A percentile compares a stretch with the other conserved stretches of the same genome.
Conservation (phyloP, 2,797 vertebrate species). For the Moxostoma hubbsi region DNA sequence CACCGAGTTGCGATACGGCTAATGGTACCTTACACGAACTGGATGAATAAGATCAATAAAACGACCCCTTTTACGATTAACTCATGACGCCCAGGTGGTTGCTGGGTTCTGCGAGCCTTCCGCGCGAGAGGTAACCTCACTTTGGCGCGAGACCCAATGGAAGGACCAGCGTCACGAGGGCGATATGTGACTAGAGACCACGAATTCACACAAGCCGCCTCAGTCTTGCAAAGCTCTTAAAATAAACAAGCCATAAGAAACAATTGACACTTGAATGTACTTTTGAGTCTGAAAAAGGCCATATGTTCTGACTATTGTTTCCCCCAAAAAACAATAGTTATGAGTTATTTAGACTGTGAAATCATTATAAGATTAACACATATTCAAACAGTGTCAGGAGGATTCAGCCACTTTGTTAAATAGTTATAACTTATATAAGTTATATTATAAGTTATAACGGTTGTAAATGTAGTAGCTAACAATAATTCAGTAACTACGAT, state of each 20-base stretch:
- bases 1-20: conserved; percentile 32
- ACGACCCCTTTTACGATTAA: conserved; percentile 44
- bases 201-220: background rate
- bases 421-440: too few relatives aligned
- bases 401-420: too few relatives aligned
- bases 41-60: conserved; percentile 52
- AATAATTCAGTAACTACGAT: background rate
- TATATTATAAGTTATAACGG: too few relatives aligned
- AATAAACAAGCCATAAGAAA: background rate
- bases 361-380: too few relatives aligned
- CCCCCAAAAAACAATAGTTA: too few relatives aligned
- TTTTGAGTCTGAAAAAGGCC: background rate
- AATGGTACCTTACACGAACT: background rate
- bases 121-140: conserved; percentile 60
- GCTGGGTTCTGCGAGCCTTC: conserved; percentile 41
- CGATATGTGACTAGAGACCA: background rate
- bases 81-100: conserved; percentile 62
- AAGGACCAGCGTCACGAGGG: background rate
- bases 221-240: background rate
- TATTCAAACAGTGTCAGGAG: too few relatives aligned
- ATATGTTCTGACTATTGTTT: background rate
- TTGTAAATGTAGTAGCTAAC: too few relatives aligned
- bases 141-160: background rate
- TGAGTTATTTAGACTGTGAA: background rate
- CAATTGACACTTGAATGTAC: background rate